These are phyloP conservation scores for Epizoanthus rinbou DNA, from an alignment of 92 coral and sea anemone species.

Conservation along the genomic window DNA sequence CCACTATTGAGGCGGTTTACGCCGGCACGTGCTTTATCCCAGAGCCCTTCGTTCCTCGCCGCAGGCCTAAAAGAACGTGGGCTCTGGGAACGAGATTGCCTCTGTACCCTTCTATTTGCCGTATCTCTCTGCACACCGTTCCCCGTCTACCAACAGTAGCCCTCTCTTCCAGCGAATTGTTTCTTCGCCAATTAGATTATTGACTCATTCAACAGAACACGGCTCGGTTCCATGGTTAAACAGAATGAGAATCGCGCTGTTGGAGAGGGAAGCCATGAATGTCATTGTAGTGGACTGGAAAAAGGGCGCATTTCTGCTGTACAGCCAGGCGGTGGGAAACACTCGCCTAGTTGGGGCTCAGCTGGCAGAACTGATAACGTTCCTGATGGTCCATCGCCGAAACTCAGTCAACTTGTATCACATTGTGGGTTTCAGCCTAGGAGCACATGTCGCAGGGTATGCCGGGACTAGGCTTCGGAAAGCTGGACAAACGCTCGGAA, in stretches of 20 bases:
- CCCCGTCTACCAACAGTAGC: no score
- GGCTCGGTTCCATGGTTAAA: slow-evolving; percentile 63
- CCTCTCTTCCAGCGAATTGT: no score
- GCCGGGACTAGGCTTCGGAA: slow-evolving; percentile 58
- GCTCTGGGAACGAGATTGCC: no score
- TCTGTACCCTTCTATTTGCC: no score
- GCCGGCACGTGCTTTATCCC: no score
- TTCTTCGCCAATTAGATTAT: no score
- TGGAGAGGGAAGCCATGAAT: slow-evolving; percentile 62
- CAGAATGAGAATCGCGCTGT: slow-evolving; percentile 62
- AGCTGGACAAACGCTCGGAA: slow-evolving; percentile 44
- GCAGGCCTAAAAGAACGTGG: no score
- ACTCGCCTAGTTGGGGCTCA: slow-evolving; percentile 79
- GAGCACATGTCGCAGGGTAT: slow-evolving; percentile 82
- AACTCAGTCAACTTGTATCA: slow-evolving; percentile 61
- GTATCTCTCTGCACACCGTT: no score
- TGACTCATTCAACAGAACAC: slow-evolving; percentile 41
- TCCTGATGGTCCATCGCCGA: slow-evolving; percentile 66
- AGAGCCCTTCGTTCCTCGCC: no score
- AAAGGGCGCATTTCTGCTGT: slow-evolving; percentile 53
- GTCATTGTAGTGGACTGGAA: slow-evolving; percentile 72
- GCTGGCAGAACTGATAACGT: slow-evolving; percentile 71
- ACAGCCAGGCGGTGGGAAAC: slow-evolving; percentile 68
- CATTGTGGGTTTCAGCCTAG: slow-evolving; percentile 82
- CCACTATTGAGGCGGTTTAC: no score